Conservation (phyloP, 2,888 invertebrate species). For the Hylaea fasciaria region DNA sequence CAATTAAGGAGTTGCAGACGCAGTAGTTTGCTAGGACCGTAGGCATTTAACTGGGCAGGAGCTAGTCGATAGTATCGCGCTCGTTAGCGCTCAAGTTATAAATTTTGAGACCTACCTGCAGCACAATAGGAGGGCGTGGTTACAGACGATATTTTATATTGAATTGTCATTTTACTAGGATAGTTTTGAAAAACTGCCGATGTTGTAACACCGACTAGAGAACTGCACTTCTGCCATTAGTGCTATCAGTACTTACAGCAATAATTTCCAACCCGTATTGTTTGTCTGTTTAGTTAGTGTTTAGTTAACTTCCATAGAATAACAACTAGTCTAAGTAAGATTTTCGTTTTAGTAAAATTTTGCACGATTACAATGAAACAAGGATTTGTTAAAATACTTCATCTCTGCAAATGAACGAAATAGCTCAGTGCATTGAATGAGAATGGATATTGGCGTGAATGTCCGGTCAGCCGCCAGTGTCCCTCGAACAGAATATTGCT, state of each 20-base stretch:
- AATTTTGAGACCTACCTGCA: conserved; percentile 60
- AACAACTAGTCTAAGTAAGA: too few relatives aligned
- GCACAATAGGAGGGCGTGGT: conserved; percentile 69
- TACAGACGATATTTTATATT: too few relatives aligned
- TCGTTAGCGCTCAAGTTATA: conserved; percentile 77
- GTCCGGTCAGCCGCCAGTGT: conserved; percentile 39
- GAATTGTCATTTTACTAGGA: too few relatives aligned
- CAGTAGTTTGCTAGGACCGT: conserved; percentile 54
- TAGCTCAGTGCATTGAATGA: conserved; percentile 4
- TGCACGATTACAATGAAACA: too few relatives aligned
- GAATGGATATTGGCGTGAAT: conserved; percentile 35
- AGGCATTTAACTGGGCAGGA: conserved; percentile 59
- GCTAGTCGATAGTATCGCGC: conserved; percentile 69
- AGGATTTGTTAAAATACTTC: conserved; percentile 8
- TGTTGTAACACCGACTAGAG: too few relatives aligned
- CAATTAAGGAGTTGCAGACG: conserved; percentile 37
- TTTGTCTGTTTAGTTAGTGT: too few relatives aligned
- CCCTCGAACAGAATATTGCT: conserved; percentile 46
- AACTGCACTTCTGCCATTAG: too few relatives aligned
- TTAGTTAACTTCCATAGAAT: too few relatives aligned
- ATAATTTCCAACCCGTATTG: too few relatives aligned
- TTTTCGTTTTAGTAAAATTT: too few relatives aligned
- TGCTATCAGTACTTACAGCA: too few relatives aligned
- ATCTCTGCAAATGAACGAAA: neutral
- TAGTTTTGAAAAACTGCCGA: too few relatives aligned